Conservation (phyloP, 2,113 vertebrate genomes). For the Tamias sibiricus region DNA sequence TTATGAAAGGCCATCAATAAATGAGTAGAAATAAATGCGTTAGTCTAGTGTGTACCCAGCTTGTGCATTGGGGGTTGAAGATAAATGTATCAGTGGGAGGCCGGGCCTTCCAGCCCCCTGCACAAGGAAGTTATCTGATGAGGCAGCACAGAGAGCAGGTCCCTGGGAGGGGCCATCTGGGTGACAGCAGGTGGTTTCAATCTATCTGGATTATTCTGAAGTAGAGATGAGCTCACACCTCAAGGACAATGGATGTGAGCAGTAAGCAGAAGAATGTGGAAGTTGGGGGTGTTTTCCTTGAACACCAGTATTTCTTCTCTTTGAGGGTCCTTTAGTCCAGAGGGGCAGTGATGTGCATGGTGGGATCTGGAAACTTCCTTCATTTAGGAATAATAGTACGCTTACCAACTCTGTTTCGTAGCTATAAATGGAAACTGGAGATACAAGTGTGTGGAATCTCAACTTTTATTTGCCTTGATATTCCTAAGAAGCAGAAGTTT, state of each 20-base stretch:
- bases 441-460: neutral
- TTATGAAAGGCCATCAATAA: conserved; percentile 78
- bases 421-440: conserved; percentile 6
- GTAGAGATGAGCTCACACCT: neutral
- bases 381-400: neutral
- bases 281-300: conserved; percentile 31
- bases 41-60: conserved; percentile 39
- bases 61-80: conserved; percentile 66
- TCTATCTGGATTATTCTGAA: neutral
- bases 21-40: conserved; percentile 76
- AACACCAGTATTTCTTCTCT: neutral
- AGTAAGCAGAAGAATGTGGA: neutral
- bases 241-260: neutral
- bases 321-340: neutral
- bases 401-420: neutral
- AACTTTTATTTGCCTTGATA: neutral
- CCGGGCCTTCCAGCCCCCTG: conserved; percentile 14
- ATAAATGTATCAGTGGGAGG: conserved; percentile 59
- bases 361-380: conserved; percentile 1
- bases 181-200: neutral
- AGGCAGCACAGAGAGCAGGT: neutral
- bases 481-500: conserved; percentile 40
- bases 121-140: conserved; percentile 14
- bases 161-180: conserved; percentile 1
- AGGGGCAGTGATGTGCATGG: neutral